Base-by-base conservation (phyloP, 2,113 vertebrate genomes). In the Lophius piscatorius region DNA sequence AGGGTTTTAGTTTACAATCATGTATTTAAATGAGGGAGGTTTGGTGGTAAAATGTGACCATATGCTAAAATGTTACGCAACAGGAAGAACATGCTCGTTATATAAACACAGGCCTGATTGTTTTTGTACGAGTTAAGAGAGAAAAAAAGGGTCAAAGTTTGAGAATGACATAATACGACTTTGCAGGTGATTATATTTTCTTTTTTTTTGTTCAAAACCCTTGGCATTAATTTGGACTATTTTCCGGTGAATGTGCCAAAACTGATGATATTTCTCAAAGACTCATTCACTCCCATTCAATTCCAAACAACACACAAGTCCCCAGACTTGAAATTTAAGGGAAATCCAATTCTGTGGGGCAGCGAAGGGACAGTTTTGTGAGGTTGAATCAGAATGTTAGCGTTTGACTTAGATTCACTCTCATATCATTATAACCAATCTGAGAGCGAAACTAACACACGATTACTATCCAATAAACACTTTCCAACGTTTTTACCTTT, bases 221-320 rank as follows among this genome's bases (percentile, higher is more conserved):
- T 39, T 38, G 3, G 14, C n/a, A 18, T 24, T 21, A 38, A 36
- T 70, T n/a, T 35, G 41, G 62, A 55, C 24, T 17, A 13, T 17
- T 28, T 29, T 3, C 35, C 20, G 3, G 17, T 63, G 52, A 69
- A 55, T 41, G 16, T 36, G 71, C 26, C 40, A 76, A 65, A 69
- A 55, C 63, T 69, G 59, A 77, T 52, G 48, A 61, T 40, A 28
- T 26, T 26, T 40, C 58, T 75, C 56, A 72, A 62, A 57, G 69
- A 68, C 62, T 45, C 81, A 77, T 71, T 80, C 70, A 77, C 59
- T 74, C 73, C 69, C 70, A 79, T 56, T 76, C 76, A 74, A 22
- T 29, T 64, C 68, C 75, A 63, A 70, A 60, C 65, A 73, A 23
- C 63, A 75, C 69, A 56, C 70, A 17, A 42, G 52, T 60, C 67